Percentiles rank a stretch among this genome's conserved stretches.
Evolutionary conservation across 2,113 vertebrate species (phyloP).

Genomic region (Ivindomyrus marchei): DNA sequence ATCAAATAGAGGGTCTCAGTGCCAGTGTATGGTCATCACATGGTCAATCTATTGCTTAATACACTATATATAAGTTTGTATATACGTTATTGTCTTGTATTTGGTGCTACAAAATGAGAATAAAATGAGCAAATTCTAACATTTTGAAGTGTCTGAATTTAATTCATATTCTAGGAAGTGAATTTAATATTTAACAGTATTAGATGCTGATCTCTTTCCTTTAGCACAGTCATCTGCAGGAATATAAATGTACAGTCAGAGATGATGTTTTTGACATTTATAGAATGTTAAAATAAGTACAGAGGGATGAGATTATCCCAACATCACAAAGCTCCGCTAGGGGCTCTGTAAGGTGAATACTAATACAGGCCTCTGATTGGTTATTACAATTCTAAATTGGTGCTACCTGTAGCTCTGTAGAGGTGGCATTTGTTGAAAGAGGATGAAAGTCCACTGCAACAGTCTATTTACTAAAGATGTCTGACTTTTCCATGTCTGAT

Average conservation of each 20-base stretch:
- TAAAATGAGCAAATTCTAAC: background rate
- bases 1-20: background rate
- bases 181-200: background rate
- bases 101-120: background rate
- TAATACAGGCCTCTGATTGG: background rate
- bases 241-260: background rate
- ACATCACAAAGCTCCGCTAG: background rate
- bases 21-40: background rate
- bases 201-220: background rate
- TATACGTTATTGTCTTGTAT: background rate
- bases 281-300: background rate
- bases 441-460: background rate
- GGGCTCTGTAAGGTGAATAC: background rate
- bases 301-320: background rate
- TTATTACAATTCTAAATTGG: background rate
- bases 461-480: background rate
- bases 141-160: background rate
- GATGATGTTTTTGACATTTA: background rate
- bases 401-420: background rate
- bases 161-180: background rate
- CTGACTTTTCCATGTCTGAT: background rate
- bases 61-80: background rate
- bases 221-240: background rate
- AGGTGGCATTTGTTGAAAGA: background rate
- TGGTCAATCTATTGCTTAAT: background rate